Conservation (phyloP, 2,888 invertebrate genomes). For the Odontothrips loti region DNA sequence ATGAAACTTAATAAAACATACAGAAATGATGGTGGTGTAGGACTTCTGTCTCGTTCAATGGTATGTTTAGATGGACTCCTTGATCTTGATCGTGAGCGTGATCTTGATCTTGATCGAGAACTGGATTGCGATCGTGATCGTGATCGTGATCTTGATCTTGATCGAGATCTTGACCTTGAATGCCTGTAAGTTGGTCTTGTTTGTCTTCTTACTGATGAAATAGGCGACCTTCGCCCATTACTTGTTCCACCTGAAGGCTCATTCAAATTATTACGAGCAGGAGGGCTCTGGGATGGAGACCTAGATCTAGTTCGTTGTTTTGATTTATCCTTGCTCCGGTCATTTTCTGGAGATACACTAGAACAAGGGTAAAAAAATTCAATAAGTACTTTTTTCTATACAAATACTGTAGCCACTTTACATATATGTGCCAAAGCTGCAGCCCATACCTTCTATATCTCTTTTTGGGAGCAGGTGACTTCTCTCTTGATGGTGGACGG, state of each 20-base stretch:
- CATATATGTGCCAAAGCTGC: too few relatives aligned
- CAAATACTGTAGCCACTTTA: too few relatives aligned
- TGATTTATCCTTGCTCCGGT: not conserved
- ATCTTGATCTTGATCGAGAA: constrained; percentile 50
- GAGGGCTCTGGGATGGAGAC: not conserved
- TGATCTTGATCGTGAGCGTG: constrained; percentile 43
- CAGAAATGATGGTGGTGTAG: constrained; percentile 72
- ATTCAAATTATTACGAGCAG: not conserved
- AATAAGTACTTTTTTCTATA: too few relatives aligned
- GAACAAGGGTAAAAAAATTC: constrained; percentile 44
- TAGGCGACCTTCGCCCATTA: not conserved
- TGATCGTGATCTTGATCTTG: constrained; percentile 51
- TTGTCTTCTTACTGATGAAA: not conserved
- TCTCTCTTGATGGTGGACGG: constrained; percentile 67
- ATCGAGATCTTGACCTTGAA: constrained; percentile 49
- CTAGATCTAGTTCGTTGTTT: not conserved
- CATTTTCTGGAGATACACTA: constrained; percentile 35
- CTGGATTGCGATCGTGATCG: constrained; percentile 50
- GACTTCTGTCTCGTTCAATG: constrained; percentile 50
- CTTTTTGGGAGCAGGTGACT: constrained; percentile 64
- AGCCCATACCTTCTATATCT: constrained; percentile 55
- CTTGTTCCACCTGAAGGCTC: not conserved
- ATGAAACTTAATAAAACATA: constrained; percentile 47
- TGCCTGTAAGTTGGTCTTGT: constrained; percentile 4
- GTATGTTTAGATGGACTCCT: constrained; percentile 46